Evolutionary conservation across 2,113 vertebrate genomes (phyloP), one percentile per base, ranked within the genome.

Genomic region (Triplophysa siluroides): DNA sequence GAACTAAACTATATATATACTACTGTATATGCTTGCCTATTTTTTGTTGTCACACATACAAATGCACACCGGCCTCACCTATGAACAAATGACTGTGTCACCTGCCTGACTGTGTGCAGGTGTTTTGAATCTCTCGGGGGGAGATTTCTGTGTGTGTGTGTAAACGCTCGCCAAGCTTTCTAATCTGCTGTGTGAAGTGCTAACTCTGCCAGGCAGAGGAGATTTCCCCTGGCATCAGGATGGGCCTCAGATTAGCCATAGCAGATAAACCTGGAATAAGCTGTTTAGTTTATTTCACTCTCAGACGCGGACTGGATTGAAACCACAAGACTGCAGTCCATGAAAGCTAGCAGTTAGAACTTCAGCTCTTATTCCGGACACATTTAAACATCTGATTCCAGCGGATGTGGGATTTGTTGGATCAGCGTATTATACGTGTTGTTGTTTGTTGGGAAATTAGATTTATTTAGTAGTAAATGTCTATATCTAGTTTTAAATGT

Each of bases 51-150:
- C 7, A 23, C 38, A 21, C 54, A n/a, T 23, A 50, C 74, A 76
- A 38, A 38, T 38, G 33, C 58, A 64, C n/a, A 43, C 56, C 56
- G 47, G 13, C 41, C 64, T 70, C 21, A 60, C 10, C 38, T 62
- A 5, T 23, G 63, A 65, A 62, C 8, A 52, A 84, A 52, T 71
- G 33, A 71, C 45, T 63, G 58, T 21, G 33, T 72, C 56, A 54
- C 41, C 24, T 38, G 64, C 64, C 56, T 47, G 64, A 79, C 75
- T 76, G 76, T 69, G 45, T 45, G 38, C 71, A 65, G 76, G 79
- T 84, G 70, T 78, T 81, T 64, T 45, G 68, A 70, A 75, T 79
- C 64, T 71, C 71, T 78, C 41, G 26, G 77, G 64, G 43, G 83
- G 76, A 81, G 47, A 47, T 52, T 14, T 54, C 14, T 0, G 10